Base-by-base conservation (phyloP, 1,140 invertebrate genomes). In the Aporrectodea caliginosa region DNA sequence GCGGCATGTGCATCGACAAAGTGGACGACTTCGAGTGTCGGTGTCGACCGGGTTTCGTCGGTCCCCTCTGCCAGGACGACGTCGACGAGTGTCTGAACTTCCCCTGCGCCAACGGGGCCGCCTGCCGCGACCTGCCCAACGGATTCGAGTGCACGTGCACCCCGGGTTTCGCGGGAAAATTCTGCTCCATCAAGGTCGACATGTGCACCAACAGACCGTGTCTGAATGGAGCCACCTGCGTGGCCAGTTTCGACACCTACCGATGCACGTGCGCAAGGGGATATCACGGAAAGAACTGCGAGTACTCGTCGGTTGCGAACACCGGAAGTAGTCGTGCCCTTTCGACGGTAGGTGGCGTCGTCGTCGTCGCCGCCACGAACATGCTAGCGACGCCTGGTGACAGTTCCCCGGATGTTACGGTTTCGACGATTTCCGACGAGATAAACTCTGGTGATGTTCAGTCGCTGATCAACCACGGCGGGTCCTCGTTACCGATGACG, bases 51-150 rank as follows among this genome's bases (percentile, higher is more conserved):
- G 95, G 95, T 0, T 98, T 95, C 95, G 97, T 77, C 76, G 81
- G 81, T 29, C n/a, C 33, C 22, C 75, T 14, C 16, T 82, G 81
- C 77, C 43, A 79, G 31, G 1, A 22, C 14, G 83, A 87, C 75
- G 83, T 84, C 1, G 83, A 97, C 86, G 95, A 97, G 87, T 97
- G 95, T 88, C 92, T 93, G 78, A 92, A 91, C 77, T 91, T 90
- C 83, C 94, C 94, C 0, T 97, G 95, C 86, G 86, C 90, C 16
- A 96, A 96, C 90, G 93, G 94, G 89, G 91, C 92, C 69, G 93
- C 78, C 31, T 97, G 94, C 80, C 89, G 92, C 69, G 94, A 96
- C 89, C 94, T 94, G 0, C 92, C 95, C 81, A 95, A 95, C 84
- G 89, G 94, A 85, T 90, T 87, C 80, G 77, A 32, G 33, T 81